Evolutionary conservation across 2,797 vertebrate genomes (phyloP).

Genomic region (Tamandua tetradactyla): DNA sequence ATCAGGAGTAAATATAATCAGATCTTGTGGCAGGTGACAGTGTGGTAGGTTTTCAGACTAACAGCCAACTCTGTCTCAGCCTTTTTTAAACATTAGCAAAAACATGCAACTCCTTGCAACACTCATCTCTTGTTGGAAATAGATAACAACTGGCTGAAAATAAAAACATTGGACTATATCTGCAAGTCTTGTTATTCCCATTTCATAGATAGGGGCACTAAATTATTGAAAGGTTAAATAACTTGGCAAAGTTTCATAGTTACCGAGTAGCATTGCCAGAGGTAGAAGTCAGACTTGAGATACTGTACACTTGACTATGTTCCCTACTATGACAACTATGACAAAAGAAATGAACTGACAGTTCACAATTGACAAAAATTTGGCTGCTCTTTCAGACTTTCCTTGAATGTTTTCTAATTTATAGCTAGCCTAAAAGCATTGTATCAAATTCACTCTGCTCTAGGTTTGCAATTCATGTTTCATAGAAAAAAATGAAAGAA

Average conservation of each 20-base stretch:
- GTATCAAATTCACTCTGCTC: background rate
- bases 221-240: background rate
- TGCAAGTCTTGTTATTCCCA: background rate
- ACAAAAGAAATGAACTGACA: background rate
- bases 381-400: background rate
- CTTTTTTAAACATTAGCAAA: background rate
- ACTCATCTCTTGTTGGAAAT: background rate
- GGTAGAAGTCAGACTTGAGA: background rate
- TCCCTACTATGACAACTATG: background rate
- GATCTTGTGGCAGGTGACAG: background rate
- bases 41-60: background rate
- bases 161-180: background rate
- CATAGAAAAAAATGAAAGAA: background rate
- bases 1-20: background rate
- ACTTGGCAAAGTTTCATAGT: background rate
- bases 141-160: background rate
- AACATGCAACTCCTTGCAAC: background rate
- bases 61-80: background rate
- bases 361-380: background rate
- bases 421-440: background rate
- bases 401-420: background rate
- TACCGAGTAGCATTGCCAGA: background rate
- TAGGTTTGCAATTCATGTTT: conserved; percentile 41
- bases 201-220: background rate
- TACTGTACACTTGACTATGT: background rate